Percentiles rank a stretch among this genome's conserved stretches.
phyloP scores from a whole-genome alignment of 1,140 invertebrate genomes.

The Muscidifurax raptorellus region DNA sequence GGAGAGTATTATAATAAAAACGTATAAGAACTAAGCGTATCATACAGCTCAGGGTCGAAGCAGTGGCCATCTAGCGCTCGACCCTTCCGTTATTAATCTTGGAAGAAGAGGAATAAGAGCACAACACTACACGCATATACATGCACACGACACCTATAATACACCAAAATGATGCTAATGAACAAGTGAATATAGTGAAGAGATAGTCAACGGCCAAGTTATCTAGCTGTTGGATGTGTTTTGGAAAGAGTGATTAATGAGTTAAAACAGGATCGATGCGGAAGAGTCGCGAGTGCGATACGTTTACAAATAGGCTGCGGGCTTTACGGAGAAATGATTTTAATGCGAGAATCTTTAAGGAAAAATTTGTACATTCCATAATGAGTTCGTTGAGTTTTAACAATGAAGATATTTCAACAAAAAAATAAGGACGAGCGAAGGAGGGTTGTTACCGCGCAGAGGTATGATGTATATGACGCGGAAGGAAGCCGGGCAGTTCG shows the following conservation, averaged over 20 bases:
- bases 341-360: constrained; percentile 42
- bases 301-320: not conserved
- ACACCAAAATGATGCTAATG: not conserved
- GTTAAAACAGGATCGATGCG: constrained; percentile 12
- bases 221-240: constrained; percentile 40
- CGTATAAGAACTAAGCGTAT: constrained; percentile 8
- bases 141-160: not conserved
- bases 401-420: constrained; percentile 13
- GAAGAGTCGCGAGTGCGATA: constrained; percentile 18
- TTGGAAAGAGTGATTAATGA: constrained; percentile 21
- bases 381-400: constrained; percentile 75
- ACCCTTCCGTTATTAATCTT: constrained; percentile 17
- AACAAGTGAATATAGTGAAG: no score
- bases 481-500: not conserved
- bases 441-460: constrained; percentile 5
- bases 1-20: constrained; percentile 13
- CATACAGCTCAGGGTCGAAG: not conserved
- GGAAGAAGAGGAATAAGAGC: not conserved
- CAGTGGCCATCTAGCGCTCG: not conserved
- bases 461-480: not conserved
- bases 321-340: constrained; percentile 28
- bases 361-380: constrained; percentile 83
- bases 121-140: not conserved
- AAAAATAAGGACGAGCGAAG: not conserved
- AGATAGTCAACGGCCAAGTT: not conserved